Conservation (phyloP, 2,113 vertebrate species). For the Nesogale talazaci region DNA sequence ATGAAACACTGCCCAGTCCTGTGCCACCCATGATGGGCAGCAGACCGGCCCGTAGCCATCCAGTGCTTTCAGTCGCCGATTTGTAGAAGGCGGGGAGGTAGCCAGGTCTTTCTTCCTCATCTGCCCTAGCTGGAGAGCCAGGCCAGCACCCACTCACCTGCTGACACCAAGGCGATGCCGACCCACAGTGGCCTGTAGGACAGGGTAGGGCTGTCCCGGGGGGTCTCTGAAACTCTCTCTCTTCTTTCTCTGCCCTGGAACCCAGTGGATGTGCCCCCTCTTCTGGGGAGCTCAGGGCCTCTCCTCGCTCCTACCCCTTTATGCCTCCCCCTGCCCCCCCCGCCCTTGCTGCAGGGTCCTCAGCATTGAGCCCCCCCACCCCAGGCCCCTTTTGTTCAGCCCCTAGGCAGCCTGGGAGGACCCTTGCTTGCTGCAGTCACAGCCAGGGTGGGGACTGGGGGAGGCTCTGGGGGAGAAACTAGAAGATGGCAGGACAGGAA, state of each 20-base stretch:
- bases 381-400: not conserved
- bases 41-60: not conserved
- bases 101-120: not conserved
- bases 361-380: not conserved
- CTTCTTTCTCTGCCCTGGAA: not conserved
- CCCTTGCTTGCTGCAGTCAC: not conserved
- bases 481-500: not conserved
- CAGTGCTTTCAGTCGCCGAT: not conserved
- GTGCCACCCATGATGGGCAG: not conserved
- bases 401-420: not conserved
- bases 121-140: not conserved
- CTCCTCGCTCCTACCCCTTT: not conserved
- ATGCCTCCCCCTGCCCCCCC: fast-evolving
- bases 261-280: not conserved
- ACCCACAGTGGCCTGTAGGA: too few relatives aligned
- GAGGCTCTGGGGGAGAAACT: not conserved
- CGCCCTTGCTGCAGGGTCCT: not conserved
- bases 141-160: too few relatives aligned
- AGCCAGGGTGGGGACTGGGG: not conserved
- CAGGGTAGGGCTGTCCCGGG: too few relatives aligned
- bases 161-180: too few relatives aligned
- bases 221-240: not conserved
- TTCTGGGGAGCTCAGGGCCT: not conserved
- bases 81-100: not conserved
- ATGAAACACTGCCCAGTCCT: not conserved